Conservation (phyloP, 2,113 vertebrate species). For the Ictalurus furcatus region DNA sequence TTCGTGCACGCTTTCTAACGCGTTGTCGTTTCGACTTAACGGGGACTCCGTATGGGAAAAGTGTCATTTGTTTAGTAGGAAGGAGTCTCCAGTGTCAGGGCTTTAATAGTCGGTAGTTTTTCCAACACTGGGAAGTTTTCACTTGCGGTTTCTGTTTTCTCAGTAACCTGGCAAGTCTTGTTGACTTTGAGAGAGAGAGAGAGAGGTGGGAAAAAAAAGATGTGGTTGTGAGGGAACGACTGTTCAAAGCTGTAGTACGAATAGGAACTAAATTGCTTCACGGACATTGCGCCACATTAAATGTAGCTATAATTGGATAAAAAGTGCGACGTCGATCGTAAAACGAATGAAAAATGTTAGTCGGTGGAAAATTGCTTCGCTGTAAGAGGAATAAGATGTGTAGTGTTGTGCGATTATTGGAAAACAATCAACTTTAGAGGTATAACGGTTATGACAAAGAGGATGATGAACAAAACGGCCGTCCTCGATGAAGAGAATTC, state of each 20-base stretch:
- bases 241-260: neutral
- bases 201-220: too few species aligned
- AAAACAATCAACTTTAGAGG: neutral
- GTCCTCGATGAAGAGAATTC: slow-evolving; percentile 19
- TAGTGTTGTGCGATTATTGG: neutral
- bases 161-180: neutral
- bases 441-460: too few species aligned
- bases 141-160: neutral
- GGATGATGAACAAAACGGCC: neutral
- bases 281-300: neutral
- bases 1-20: neutral
- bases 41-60: too few species aligned
- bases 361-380: too few species aligned
- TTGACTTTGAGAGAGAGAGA: neutral
- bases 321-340: neutral
- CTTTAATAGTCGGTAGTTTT: neutral
- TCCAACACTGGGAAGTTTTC: neutral
- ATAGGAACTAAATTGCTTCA: neutral
- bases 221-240: neutral
- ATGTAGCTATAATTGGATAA: neutral
- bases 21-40: neutral
- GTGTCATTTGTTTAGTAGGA: neutral
- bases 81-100: neutral
- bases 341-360: neutral
- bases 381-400: neutral